These are phyloP conservation scores for Cassiopea andromeda DNA, from an alignment of 30 jellyfish, hydroid and myxozoan species.

Conservation along the genomic window DNA sequence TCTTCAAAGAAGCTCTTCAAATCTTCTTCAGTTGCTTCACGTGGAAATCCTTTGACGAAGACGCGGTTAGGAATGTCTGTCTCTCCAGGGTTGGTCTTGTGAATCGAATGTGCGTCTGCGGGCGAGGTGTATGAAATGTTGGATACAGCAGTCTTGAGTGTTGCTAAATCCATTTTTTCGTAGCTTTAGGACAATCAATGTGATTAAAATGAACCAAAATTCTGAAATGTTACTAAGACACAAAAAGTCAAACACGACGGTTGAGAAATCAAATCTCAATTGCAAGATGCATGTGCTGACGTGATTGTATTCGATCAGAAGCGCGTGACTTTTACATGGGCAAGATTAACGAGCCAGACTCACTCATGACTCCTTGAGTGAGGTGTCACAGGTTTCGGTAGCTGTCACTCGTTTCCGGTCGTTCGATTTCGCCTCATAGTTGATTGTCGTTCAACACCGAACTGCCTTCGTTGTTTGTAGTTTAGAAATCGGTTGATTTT, in stretches of 20 bases:
- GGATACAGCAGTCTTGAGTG: conserved; percentile 55
- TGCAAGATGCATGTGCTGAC: conserved; percentile 4
- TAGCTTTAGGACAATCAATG: not conserved
- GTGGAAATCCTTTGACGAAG: conserved; percentile 97
- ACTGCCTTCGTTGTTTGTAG: not conserved
- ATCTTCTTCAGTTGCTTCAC: conserved; percentile 97
- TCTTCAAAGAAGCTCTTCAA: conserved; percentile 82
- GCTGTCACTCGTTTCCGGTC: not conserved
- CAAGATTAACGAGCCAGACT: not conserved
- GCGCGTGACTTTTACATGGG: conserved; percentile 13
- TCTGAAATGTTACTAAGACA: conserved; percentile 18
- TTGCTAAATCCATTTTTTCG: conserved; percentile 49
- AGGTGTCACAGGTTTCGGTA: not conserved
- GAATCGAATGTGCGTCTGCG: conserved; percentile 58
- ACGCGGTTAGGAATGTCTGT: conserved; percentile 98
- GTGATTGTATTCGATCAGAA: conserved; percentile 29
- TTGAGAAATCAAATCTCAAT: not conserved
- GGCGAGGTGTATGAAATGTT: conserved; percentile 42
- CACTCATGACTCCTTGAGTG: not conserved
- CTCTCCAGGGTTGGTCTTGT: conserved; percentile 92
- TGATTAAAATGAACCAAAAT: not conserved
- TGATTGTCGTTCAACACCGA: not conserved
- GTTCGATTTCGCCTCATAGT: not conserved
- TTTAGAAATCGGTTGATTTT: not conserved
- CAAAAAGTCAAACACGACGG: conserved; percentile 35